These are phyloP conservation scores for Zoanthus sociatus DNA, from an alignment of 92 coral and sea anemone species.

Conservation along the genomic window DNA sequence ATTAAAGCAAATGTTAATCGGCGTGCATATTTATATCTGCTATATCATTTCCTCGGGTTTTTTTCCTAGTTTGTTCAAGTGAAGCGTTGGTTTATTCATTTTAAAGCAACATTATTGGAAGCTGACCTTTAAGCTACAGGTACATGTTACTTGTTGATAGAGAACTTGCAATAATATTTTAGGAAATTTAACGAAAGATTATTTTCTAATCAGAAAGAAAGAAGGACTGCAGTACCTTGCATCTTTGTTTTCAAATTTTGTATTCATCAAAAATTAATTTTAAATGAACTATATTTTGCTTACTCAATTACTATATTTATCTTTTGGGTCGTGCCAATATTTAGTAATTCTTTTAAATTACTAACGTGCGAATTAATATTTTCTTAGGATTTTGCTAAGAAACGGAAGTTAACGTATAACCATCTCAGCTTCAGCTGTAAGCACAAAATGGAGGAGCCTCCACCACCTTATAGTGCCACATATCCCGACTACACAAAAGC, in stretches of 20 bases:
- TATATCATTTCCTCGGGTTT: no score
- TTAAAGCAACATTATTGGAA: no score
- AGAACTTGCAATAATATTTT: no score
- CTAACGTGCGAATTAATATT: neutral
- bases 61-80: no score
- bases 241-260: neutral
- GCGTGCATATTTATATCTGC: no score
- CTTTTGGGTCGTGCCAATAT: neutral
- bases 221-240: no score
- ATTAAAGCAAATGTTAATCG: no score
- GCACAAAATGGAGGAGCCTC: slow-evolving; percentile 37
- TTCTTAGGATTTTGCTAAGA: neutral
- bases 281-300: neutral
- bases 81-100: no score
- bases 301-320: neutral
- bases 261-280: neutral
- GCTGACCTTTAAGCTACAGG: no score
- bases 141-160: no score
- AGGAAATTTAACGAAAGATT: no score
- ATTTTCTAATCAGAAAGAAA: no score
- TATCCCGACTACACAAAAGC: slow-evolving; percentile 8
- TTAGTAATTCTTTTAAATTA: neutral
- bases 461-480: slow-evolving; percentile 24
- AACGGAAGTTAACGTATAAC: neutral
- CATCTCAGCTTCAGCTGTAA: neutral